A percentile compares a stretch with the other conserved stretches of the same genome.
Conservation (phyloP, 2,888 invertebrate genomes). For the Reticulitermes lucifugus region DNA sequence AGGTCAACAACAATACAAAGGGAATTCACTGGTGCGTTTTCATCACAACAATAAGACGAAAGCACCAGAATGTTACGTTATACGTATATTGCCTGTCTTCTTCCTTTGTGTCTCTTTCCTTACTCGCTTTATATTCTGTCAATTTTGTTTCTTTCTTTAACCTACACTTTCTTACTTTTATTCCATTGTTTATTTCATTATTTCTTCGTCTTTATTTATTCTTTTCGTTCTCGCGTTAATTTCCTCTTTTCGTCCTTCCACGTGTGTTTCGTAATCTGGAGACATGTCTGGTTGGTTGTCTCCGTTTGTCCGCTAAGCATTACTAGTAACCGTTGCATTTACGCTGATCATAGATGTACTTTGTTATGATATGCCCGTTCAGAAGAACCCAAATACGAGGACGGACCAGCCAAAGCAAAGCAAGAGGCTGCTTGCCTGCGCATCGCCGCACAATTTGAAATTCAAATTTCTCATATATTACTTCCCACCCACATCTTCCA, state of each 20-base stretch:
- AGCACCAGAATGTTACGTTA: too few relatives aligned
- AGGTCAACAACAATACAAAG: too few relatives aligned
- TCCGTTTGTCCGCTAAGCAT: too few relatives aligned
- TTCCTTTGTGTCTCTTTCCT: too few relatives aligned
- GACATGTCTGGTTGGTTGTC: too few relatives aligned
- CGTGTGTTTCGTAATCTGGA: too few relatives aligned
- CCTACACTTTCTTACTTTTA: neutral
- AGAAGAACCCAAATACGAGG: neutral
- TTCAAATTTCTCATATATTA: constrained; percentile 40
- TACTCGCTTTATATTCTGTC: too few relatives aligned
- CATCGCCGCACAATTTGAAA: constrained; percentile 37
- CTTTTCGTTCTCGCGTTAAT: too few relatives aligned
- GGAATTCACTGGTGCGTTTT: too few relatives aligned
- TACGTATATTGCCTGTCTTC: too few relatives aligned
- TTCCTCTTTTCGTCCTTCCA: neutral
- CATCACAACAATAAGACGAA: too few relatives aligned
- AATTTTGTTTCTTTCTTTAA: neutral
- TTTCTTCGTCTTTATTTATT: neutral
- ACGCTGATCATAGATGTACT: neutral
- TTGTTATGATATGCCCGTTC: neutral
- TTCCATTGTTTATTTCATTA: neutral
- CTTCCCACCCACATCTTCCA: constrained; percentile 21
- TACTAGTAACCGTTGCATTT: neutral
- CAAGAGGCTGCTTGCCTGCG: neutral
- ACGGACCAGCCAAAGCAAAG: constrained; percentile 13